Percentiles rank a stretch among this genome's conserved stretches.
Evolutionary conservation across 2,113 vertebrate species (phyloP).

Genomic region (Oryctolagus cuniculus): mOryCun1.1 NC_091438.1:20389001-20389500

Average conservation of each 20-base stretch:
- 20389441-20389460: background rate
- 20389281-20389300: background rate
- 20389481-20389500: too few species aligned
- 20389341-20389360: background rate
- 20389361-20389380: background rate
- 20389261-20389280: background rate
- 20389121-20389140: background rate
- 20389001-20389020: too few species aligned
- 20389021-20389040: too few species aligned
- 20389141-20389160: background rate
- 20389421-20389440: conserved; percentile 30
- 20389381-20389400: background rate
- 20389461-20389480: background rate
- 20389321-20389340: conserved; percentile 4
- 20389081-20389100: background rate
- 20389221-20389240: background rate
- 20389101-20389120: background rate
- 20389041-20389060: background rate
- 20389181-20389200: background rate
- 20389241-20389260: background rate
- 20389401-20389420: background rate
- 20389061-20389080: background rate
- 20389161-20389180: background rate
- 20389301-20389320: background rate
- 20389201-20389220: background rate